Conservation (phyloP, 2,797 vertebrate genomes). For the Enteromius paludinosus region DNA sequence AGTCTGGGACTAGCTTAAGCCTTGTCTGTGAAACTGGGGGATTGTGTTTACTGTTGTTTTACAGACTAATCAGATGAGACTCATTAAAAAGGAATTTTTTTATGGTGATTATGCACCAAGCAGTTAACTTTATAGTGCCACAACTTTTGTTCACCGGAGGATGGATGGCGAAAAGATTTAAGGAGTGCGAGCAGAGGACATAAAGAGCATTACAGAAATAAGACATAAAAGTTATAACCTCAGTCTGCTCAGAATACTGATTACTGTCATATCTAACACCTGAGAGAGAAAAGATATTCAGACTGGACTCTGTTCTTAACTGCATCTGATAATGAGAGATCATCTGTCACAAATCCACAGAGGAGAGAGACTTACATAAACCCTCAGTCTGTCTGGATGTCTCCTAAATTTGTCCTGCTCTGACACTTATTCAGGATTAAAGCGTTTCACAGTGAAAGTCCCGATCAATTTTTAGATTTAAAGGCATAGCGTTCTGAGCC, state of each 20-base stretch:
- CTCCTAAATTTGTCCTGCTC: not conserved
- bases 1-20: no score
- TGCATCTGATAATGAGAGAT: slow-evolving; percentile 41
- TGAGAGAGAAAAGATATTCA: not conserved
- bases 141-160: slow-evolving; percentile 5
- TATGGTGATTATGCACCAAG: not conserved
- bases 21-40: no score
- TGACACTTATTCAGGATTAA: slow-evolving; percentile 12
- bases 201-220: slow-evolving; percentile 30
- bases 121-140: slow-evolving; percentile 5
- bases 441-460: not conserved
- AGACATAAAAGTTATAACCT: slow-evolving; percentile 33
- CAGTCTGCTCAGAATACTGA: slow-evolving; percentile 49
- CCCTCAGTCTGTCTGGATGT: slow-evolving; percentile 1
- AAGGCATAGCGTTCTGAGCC: not conserved
- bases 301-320: slow-evolving; percentile 21
- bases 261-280: not conserved
- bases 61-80: not conserved
- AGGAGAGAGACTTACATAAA: not conserved
- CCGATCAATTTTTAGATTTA: not conserved
- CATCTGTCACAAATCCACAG: slow-evolving; percentile 24
- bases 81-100: not conserved
- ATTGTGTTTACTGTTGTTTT: slow-evolving; percentile 9
- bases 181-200: slow-evolving; percentile 8
- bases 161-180: slow-evolving; percentile 12